Percentiles rank a stretch among this genome's conserved stretches.
phyloP scores from a whole-genome alignment of 2,797 vertebrate genomes.

The Gobionotothen gibberifrons region DNA sequence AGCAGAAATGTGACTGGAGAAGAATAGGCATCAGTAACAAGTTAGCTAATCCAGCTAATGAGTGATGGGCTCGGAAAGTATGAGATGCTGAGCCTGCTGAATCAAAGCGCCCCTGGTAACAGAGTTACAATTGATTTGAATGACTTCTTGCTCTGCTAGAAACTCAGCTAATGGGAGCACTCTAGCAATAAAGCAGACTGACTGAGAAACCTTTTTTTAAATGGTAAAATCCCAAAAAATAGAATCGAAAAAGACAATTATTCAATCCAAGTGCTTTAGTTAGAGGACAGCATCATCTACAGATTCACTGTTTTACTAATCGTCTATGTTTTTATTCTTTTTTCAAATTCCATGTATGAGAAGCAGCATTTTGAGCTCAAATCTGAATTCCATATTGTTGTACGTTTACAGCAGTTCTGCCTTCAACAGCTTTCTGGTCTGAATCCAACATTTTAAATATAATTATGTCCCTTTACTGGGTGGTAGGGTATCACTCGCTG shows the following conservation, averaged over 20 bases:
- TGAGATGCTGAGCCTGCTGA: constrained; percentile 22
- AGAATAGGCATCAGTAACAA: constrained; percentile 3
- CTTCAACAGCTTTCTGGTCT: background rate
- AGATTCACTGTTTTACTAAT: background rate
- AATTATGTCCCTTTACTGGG: constrained; percentile 11
- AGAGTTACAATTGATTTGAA: constrained; percentile 32
- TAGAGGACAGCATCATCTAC: background rate
- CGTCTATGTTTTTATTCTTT: background rate
- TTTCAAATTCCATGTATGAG: too few relatives aligned
- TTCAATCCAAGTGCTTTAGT: background rate
- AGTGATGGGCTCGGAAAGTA: constrained; percentile 7
- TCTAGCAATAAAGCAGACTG: background rate
- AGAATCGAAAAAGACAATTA: background rate
- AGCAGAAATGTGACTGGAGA: constrained; percentile 10
- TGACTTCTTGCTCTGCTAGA: constrained; percentile 10
- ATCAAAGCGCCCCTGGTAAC: constrained; percentile 20
- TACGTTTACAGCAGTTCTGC: constrained; percentile 5
- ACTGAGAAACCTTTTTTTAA: constrained; percentile 3
- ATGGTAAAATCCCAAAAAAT: background rate
- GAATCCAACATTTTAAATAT: background rate
- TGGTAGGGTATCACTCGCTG: constrained; percentile 9
- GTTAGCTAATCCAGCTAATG: constrained; percentile 13
- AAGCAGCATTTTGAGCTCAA: too few relatives aligned
- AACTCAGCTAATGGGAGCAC: background rate
- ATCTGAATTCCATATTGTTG: too few relatives aligned